A percentile compares a stretch with the other conserved stretches of the same genome.
These are phyloP conservation scores for Taphrorychus bicolor DNA, from an alignment of 2,888 invertebrate genomes.

Conservation along the genomic window DNA sequence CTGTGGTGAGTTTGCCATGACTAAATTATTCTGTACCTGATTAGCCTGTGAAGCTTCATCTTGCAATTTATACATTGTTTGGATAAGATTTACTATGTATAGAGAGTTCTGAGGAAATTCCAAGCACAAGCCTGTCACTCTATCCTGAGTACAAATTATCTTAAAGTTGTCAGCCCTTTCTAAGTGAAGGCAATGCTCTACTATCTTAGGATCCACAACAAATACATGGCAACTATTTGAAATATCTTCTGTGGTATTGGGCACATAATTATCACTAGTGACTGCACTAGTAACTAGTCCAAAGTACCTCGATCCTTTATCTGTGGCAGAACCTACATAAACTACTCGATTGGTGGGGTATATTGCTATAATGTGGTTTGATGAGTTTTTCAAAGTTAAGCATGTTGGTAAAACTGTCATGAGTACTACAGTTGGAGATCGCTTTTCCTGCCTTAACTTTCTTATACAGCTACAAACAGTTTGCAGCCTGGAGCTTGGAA, in stretches of 20 bases:
- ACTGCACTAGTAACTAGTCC: conserved; percentile 89
- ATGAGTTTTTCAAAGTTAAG: conserved; percentile 79
- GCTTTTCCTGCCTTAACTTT: conserved; percentile 86
- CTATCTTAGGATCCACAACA: conserved; percentile 86
- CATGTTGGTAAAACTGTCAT: conserved; percentile 85
- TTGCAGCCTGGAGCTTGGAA: conserved; percentile 76
- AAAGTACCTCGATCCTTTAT: conserved; percentile 91
- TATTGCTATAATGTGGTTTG: conserved; percentile 81
- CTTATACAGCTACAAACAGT: conserved; percentile 88
- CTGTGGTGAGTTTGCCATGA: conserved; percentile 80
- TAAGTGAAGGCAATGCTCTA: conserved; percentile 81
- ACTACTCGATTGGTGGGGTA: conserved; percentile 87
- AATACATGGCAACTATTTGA: conserved; percentile 96
- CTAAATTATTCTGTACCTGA: conserved; percentile 61
- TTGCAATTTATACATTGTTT: conserved; percentile 75
- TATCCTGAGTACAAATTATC: conserved; percentile 82
- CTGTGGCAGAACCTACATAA: conserved; percentile 89
- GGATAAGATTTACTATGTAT: conserved; percentile 74
- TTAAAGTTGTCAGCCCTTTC: conserved; percentile 84
- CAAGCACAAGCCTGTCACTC: conserved; percentile 78
- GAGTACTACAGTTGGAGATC: conserved; percentile 83
- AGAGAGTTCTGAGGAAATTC: conserved; percentile 91
- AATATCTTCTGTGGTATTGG: conserved; percentile 59
- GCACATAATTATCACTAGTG: conserved; percentile 43
- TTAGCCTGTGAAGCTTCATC: conserved; percentile 41